Evolutionary conservation across 2,888 invertebrate species (phyloP).

Genomic region (Spatulosminthurus flaviceps): DNA sequence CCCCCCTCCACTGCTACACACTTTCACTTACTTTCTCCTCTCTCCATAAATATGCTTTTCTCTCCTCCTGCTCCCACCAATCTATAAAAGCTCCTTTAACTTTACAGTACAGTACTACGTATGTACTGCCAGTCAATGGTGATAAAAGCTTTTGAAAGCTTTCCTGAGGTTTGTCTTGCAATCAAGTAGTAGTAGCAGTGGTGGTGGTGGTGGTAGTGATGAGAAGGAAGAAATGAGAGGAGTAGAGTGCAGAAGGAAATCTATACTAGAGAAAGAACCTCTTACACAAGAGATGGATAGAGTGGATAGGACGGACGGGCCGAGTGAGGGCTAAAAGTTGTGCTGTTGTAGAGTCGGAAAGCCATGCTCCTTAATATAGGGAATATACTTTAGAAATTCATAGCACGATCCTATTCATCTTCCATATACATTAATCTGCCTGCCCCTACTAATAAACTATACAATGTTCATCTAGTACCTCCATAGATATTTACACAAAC

Average conservation of each 20-base stretch:
- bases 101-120: too few relatives aligned
- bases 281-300: background rate
- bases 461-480: background rate
- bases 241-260: background rate
- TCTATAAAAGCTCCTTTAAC: too few relatives aligned
- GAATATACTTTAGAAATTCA: constrained; percentile 6
- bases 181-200: background rate
- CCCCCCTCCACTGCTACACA: background rate
- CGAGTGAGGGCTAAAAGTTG: constrained; percentile 1
- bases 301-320: background rate
- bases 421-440: background rate
- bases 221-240: background rate
- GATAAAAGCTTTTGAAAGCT: constrained; percentile 27
- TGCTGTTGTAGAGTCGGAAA: background rate
- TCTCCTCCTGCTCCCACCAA: too few relatives aligned
- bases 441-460: background rate
- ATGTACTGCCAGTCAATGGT: background rate
- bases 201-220: background rate
- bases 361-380: constrained; percentile 10
- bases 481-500: too few relatives aligned
- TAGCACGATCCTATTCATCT: background rate
- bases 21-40: background rate
- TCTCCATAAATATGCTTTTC: too few relatives aligned
- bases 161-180: constrained; percentile 29
- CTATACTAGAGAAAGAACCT: background rate